phyloP scores from a whole-genome alignment of 2,888 invertebrate species.

The Lepidocyrtinus sp. region DNA sequence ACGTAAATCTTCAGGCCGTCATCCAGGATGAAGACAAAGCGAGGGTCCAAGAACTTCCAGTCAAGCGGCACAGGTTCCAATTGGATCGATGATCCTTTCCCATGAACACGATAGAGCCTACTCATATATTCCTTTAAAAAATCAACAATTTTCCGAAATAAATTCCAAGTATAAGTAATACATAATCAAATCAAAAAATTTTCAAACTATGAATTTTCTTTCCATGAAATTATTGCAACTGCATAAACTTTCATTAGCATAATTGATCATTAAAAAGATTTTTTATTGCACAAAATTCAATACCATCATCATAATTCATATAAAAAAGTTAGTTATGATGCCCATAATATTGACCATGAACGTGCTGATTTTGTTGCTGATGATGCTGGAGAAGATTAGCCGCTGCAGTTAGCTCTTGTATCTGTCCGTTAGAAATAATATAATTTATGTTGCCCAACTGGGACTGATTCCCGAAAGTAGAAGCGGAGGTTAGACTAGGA shows the following conservation, averaged over 20 bases:
- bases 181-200: constrained; percentile 11
- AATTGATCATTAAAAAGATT: too few species aligned
- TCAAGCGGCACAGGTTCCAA: constrained; percentile 87
- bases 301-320: too few species aligned
- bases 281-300: too few species aligned
- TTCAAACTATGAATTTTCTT: background rate
- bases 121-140: constrained; percentile 82
- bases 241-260: too few species aligned
- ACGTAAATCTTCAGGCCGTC: constrained; percentile 88
- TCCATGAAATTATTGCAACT: background rate
- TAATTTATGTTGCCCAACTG: too few species aligned
- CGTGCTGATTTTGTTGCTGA: constrained; percentile 21
- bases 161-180: constrained; percentile 12
- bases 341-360: constrained; percentile 14
- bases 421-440: constrained; percentile 16
- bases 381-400: constrained; percentile 31
- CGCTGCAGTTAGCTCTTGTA: background rate
- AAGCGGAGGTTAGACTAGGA: too few species aligned
- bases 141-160: constrained; percentile 2
- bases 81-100: constrained; percentile 86
- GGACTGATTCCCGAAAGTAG: too few species aligned
- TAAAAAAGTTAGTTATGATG: constrained; percentile 6
- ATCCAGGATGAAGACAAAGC: constrained; percentile 94
- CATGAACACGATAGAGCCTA: constrained; percentile 90
- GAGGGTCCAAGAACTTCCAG: constrained; percentile 85